These are phyloP conservation scores for Barbus barbus DNA, from an alignment of 2,113 vertebrate genomes.

Conservation along the genomic window DNA sequence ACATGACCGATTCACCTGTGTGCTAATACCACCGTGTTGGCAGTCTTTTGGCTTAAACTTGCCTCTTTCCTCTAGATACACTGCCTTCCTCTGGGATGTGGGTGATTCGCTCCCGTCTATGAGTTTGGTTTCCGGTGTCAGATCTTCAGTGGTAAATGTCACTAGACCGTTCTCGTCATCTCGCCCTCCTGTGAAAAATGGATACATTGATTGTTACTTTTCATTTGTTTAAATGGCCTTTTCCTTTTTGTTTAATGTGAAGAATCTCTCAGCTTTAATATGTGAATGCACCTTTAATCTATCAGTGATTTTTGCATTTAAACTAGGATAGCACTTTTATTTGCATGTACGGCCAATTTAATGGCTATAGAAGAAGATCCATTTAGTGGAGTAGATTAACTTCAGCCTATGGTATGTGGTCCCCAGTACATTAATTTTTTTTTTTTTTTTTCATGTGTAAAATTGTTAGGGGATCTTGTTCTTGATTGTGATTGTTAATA, in stretches of 20 bases:
- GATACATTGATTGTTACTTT: not conserved
- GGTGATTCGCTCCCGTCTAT: not conserved
- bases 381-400: constrained; percentile 13
- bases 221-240: not conserved
- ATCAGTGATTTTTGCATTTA: not conserved
- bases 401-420: constrained; percentile 31
- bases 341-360: constrained; percentile 40
- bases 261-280: not conserved
- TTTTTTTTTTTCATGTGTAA: not conserved
- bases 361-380: constrained; percentile 6
- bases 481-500: constrained; percentile 50
- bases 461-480: constrained; percentile 48
- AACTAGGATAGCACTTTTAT: constrained; percentile 42
- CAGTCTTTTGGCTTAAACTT: too few species aligned
- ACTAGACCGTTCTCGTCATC: too few species aligned
- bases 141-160: constrained; percentile 7
- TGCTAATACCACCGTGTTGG: too few species aligned
- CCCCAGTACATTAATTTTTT: constrained; percentile 9
- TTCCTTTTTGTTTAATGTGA: constrained; percentile 7
- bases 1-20: too few species aligned
- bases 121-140: not conserved
- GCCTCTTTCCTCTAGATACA: not conserved
- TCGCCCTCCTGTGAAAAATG: not conserved
- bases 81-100: not conserved
- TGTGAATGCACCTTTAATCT: not conserved